A percentile compares a stretch with the other conserved stretches of the same genome.
These are phyloP conservation scores for Blennius ocellaris DNA, from an alignment of 2,113 vertebrate genomes.

Conservation along the genomic window DNA sequence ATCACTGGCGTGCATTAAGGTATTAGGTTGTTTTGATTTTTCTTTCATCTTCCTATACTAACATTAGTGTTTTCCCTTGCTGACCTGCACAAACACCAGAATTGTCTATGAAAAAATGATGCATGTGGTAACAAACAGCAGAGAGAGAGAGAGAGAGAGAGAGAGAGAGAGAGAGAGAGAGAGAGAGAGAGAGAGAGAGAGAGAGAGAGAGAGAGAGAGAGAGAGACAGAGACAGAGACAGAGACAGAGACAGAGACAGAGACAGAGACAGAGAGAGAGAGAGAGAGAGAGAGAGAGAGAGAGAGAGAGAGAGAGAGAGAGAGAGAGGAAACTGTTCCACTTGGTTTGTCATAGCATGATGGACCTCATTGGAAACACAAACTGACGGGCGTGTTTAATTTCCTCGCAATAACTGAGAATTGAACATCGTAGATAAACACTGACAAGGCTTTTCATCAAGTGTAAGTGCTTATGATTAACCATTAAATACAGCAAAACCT, in stretches of 20 bases:
- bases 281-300: too few species aligned
- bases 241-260: not conserved
- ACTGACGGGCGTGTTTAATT: slow-evolving; percentile 77
- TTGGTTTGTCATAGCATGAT: slow-evolving; percentile 57
- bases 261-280: too few species aligned
- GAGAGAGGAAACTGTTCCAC: slow-evolving; percentile 33
- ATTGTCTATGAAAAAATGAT: not conserved
- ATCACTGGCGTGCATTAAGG: slow-evolving; percentile 8
- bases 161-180: too few species aligned
- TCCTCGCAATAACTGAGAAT: slow-evolving; percentile 72
- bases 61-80: not conserved
- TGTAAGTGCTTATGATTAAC: slow-evolving; percentile 58
- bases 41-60: not conserved
- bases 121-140: not conserved
- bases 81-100: slow-evolving; percentile 1
- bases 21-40: slow-evolving; percentile 7
- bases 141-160: slow-evolving; percentile 1
- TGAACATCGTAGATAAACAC: slow-evolving; percentile 64
- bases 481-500: slow-evolving; percentile 15
- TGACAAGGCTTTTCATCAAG: slow-evolving; percentile 66
- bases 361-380: slow-evolving; percentile 70
- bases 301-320: not conserved
- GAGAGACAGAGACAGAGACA: slow-evolving; percentile 9
- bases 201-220: not conserved
- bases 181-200: too few species aligned